Conservation (phyloP, 2,797 vertebrate species). For the Pseudocheirus occidentalis region DNA sequence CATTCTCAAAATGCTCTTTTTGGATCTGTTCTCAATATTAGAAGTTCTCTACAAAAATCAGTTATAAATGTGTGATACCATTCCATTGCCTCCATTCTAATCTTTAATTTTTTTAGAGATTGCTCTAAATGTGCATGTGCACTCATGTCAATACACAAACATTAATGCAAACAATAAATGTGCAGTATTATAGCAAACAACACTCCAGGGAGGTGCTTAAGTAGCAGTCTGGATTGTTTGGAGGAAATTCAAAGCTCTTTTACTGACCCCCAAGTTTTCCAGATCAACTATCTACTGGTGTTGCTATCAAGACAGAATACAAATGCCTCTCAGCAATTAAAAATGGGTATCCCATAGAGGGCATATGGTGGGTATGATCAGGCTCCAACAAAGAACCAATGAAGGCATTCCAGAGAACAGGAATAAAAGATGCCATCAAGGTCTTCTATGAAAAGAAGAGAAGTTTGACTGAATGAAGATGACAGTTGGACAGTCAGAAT, state of each 20-base stretch:
- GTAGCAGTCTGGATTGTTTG: background rate
- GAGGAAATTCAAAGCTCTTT: background rate
- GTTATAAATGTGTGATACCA: background rate
- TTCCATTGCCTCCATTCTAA: background rate
- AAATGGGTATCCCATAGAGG: background rate
- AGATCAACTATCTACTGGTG: background rate
- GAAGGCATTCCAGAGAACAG: background rate
- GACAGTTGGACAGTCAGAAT: background rate
- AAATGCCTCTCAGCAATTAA: background rate
- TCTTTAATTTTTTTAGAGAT: background rate
- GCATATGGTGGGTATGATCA: background rate
- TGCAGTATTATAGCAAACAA: background rate
- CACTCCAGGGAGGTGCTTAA: background rate
- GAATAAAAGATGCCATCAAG: background rate
- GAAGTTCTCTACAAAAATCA: background rate
- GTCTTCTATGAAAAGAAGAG: background rate
- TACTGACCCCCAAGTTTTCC: background rate
- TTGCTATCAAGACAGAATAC: background rate
- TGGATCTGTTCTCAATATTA: background rate
- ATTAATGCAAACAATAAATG: background rate
- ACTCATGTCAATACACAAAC: background rate
- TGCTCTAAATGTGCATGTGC: background rate
- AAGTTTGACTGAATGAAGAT: background rate
- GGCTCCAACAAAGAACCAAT: background rate
- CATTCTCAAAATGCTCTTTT: background rate